Evolutionary conservation across 2,888 invertebrate genomes (phyloP).

Genomic region (Drosophila helvetica): DNA sequence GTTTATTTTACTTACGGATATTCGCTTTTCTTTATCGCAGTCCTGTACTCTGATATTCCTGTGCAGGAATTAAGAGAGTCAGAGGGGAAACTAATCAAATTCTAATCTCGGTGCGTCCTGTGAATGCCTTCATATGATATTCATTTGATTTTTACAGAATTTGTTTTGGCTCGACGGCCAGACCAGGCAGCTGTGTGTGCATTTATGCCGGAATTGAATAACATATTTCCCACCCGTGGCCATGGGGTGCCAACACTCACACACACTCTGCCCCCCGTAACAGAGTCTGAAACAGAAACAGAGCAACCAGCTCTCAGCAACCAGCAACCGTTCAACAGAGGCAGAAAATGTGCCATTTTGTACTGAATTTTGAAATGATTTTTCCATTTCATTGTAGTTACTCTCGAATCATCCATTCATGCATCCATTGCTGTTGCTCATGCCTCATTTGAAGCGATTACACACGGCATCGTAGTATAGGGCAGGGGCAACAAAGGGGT

Average conservation of each 20-base stretch:
- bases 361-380: conserved; percentile 55
- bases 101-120: conserved; percentile 14
- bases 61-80: neutral
- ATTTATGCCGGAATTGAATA: conserved; percentile 19
- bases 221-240: conserved; percentile 30
- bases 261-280: too few relatives aligned
- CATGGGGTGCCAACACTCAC: conserved; percentile 3
- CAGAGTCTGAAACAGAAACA: too few relatives aligned
- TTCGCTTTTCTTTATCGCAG: neutral
- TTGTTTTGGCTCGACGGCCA: conserved; percentile 4
- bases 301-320: too few relatives aligned
- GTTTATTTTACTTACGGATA: neutral
- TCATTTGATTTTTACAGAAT: conserved; percentile 20
- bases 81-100: conserved; percentile 27
- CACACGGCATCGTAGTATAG: neutral
- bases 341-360: conserved; percentile 29
- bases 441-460: conserved; percentile 60
- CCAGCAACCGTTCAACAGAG: neutral
- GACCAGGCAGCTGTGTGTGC: too few relatives aligned
- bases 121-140: conserved; percentile 19
- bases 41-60: neutral
- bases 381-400: conserved; percentile 62
- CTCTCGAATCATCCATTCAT: conserved; percentile 49
- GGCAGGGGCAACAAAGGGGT: too few relatives aligned
- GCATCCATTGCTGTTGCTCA: conserved; percentile 43